phyloP scores from a whole-genome alignment of 2,888 invertebrate species.

The Prenolepis imparis region DNA sequence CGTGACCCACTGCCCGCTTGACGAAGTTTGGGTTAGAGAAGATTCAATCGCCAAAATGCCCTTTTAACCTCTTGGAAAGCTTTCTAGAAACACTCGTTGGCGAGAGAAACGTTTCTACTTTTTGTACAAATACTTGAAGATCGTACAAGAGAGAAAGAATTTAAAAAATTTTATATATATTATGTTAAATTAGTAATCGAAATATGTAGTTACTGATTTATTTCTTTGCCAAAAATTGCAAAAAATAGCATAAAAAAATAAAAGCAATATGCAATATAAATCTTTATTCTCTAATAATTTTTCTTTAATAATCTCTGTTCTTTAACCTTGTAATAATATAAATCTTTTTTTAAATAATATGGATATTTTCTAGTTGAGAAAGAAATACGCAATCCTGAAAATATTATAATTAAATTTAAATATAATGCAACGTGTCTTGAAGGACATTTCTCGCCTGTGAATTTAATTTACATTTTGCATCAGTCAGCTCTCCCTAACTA shows the following conservation, averaged over 20 bases:
- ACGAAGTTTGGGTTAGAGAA: background rate
- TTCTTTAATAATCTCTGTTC: background rate
- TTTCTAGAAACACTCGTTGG: background rate
- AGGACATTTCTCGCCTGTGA: background rate
- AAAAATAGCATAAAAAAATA: background rate
- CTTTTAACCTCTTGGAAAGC: background rate
- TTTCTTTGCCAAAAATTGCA: background rate
- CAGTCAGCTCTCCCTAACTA: background rate
- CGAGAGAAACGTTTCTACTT: background rate
- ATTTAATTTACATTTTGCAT: background rate
- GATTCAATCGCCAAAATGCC: background rate
- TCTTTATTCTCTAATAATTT: background rate
- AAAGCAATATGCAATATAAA: background rate
- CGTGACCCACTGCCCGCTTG: conserved; percentile 33
- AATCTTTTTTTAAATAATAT: background rate
- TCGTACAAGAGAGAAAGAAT: background rate
- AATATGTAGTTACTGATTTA: background rate
- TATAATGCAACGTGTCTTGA: background rate
- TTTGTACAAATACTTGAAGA: background rate
- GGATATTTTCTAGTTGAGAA: background rate
- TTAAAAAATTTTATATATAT: background rate
- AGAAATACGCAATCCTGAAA: background rate
- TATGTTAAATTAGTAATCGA: background rate
- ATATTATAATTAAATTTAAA: background rate
- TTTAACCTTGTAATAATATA: background rate